Evolutionary conservation across 2,888 invertebrate genomes (phyloP), one percentile per base, ranked within the genome.

Genomic region (Spilarctia lutea): DNA sequence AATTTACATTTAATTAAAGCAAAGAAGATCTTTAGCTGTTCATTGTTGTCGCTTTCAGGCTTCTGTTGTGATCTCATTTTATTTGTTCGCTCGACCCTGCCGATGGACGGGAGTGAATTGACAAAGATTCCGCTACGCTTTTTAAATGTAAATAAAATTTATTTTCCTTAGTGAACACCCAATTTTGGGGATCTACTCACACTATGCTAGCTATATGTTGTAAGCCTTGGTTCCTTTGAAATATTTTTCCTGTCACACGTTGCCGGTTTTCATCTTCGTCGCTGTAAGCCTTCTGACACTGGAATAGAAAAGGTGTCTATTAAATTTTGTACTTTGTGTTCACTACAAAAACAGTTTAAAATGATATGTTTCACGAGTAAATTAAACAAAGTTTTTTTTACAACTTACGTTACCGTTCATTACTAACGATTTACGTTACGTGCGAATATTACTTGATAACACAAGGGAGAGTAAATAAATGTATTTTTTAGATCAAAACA

Each of bases 1-100:
- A 89, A 89, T 91, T 92, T 91, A 89, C 87, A 91, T 93, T 92
- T 92, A 93, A 93, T 92, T 93, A 93, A 91, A 90, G 87, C 86
- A 87, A 87, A 87, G 85, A 86, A 86, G 88, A 83, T 89, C 86
- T 88, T 90, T 87, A 86, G 81, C 83, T 82, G 85, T 88, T 86
- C 88, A 88, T 91, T 90, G 88, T 89, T 86, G 90, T 88, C 87
- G 87, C 82, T 79, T 71, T 79, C 84, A 83, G 80, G 75, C 77
- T 68, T 79, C 80, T 78, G 83, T 84, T 84, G 86, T 85, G 85
- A 87, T 88, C 87, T 86, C 89, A 87, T 90, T 90, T 89, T 90
- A 87, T 92, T 92, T 91, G 88, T 84, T 88, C 85, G 85, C 83
- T 83, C 85, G 85, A 84, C 88, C 88, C 86, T 81, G 72, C 79